These are phyloP conservation scores for Drosophila bunnanda DNA, from an alignment of 2,888 invertebrate species.

Conservation along the genomic window DNA sequence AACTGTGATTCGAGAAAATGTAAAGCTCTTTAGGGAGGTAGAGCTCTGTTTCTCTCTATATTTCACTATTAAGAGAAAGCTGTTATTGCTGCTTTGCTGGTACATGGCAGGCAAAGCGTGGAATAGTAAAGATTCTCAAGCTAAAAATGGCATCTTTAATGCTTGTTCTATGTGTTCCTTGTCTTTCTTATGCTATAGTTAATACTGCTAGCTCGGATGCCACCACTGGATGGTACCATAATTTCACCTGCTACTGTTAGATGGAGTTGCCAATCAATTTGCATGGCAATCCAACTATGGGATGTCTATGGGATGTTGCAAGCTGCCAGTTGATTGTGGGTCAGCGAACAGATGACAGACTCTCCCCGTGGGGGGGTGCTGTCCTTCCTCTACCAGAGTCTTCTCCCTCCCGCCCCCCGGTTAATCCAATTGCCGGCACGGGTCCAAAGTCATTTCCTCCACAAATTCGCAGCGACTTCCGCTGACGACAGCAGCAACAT, in stretches of 20 bases:
- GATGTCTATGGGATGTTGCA: constrained; percentile 6
- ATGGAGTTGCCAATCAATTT: constrained; percentile 1
- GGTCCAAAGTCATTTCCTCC: constrained; percentile 68
- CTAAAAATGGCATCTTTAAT: background rate
- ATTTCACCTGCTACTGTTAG: background rate
- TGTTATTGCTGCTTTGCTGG: background rate
- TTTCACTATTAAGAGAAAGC: too few relatives aligned
- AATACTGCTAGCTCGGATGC: background rate
- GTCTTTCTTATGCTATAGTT: background rate
- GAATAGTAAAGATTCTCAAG: background rate
- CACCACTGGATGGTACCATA: background rate
- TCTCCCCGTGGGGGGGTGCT: background rate
- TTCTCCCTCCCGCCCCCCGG: background rate
- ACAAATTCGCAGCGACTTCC: constrained; percentile 73
- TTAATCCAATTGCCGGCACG: constrained; percentile 33
- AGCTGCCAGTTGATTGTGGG: constrained; percentile 24
- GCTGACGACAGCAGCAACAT: constrained; percentile 51
- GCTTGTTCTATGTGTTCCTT: background rate
- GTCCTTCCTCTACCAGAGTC: too few relatives aligned
- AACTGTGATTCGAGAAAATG: too few relatives aligned
- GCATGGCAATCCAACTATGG: constrained; percentile 4
- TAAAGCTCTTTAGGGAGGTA: too few relatives aligned
- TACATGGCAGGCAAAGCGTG: background rate
- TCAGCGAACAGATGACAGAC: constrained; percentile 44
- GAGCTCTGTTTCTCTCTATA: too few relatives aligned